Evolutionary conservation across 2,797 vertebrate genomes (phyloP), one percentile per base, ranked within the genome.

Genomic region (Parotocinclus haroldoi): DNA sequence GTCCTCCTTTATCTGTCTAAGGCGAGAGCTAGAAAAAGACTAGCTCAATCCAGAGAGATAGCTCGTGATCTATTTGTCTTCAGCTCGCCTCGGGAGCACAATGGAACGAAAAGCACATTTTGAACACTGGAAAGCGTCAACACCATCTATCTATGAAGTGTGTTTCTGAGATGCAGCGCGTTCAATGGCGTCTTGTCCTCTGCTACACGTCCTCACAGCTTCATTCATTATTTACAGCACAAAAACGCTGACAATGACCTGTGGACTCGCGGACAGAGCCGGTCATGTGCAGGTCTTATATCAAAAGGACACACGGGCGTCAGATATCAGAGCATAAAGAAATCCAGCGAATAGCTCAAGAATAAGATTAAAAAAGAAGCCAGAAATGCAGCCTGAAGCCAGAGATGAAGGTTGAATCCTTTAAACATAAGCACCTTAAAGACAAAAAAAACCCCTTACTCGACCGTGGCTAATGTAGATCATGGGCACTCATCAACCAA

Each of bases 1-100:
- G 77, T 81, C 81, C 59, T 74, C 58, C 74, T 63, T 66, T 73
- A 78, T 77, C 78, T 81, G 70, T 72, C 67, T 73, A 56, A 39
- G 55, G 50, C n/a, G 64, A 65, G 57, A 42, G 71, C 71, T 46
- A 72, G 37, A 37, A 46, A 13, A 63, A 49, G 49, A 11, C 19
- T 38, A 44, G 58, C 54, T n/a, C 48, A 52, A 63, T 63, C 58
- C 56, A 46, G 51, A 66, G 62, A 72, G 57, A 45, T 67, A 68
- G 45, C 48, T 73, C 58, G 12, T 50, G 64, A 68, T 48, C 58
- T 42, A 53, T 60, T 75, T 63, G 59, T 72, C 56, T 61, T 67
- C 3, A 19, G 50, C 14, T 17, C 7, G 14, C 66, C 40, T 63
- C 17, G 18, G 37, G 59, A n/a, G n/a, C n/a, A n/a, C n/a, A n/a